These are phyloP conservation scores for Agrotis segetum DNA, from an alignment of 2,888 invertebrate species.

Conservation along the genomic window DNA sequence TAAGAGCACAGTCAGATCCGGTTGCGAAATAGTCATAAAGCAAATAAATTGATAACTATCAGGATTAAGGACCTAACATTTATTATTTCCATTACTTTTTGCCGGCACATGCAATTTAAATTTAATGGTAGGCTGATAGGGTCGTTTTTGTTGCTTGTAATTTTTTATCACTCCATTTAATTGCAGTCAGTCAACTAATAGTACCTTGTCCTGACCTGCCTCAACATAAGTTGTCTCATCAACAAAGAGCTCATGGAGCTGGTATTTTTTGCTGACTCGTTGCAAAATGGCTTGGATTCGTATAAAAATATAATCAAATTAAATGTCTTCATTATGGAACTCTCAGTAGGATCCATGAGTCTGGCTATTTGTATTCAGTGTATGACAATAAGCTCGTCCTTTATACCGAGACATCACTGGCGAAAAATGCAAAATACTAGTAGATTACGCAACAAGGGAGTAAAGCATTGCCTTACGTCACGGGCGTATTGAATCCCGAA, in stretches of 20 bases:
- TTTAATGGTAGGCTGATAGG: constrained; percentile 6
- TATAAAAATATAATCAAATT: too few relatives aligned
- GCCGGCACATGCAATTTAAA: not conserved
- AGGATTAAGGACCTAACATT: constrained; percentile 15
- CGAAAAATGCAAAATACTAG: too few relatives aligned
- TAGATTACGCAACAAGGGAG: too few relatives aligned
- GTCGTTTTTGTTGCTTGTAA: not conserved
- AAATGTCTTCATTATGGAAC: too few relatives aligned
- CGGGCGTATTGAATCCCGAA: too few relatives aligned
- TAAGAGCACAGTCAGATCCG: constrained; percentile 6
- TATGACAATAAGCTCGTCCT: too few relatives aligned
- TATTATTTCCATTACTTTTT: constrained; percentile 30
- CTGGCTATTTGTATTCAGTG: too few relatives aligned
- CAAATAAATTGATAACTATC: constrained; percentile 15
- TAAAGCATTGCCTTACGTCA: too few relatives aligned
- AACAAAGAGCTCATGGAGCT: too few relatives aligned
- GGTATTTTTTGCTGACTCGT: not conserved
- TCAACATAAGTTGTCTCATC: not conserved
- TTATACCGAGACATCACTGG: too few relatives aligned
- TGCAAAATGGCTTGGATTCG: not conserved
- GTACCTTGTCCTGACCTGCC: constrained; percentile 9
- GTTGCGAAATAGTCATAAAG: constrained; percentile 1
- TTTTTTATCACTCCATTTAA: not conserved
- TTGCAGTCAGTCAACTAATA: not conserved
- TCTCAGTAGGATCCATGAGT: too few relatives aligned